Evolutionary conservation across 2,888 invertebrate genomes (phyloP), one percentile per base, ranked within the genome.

Genomic region (Epirrhoe tristata): DNA sequence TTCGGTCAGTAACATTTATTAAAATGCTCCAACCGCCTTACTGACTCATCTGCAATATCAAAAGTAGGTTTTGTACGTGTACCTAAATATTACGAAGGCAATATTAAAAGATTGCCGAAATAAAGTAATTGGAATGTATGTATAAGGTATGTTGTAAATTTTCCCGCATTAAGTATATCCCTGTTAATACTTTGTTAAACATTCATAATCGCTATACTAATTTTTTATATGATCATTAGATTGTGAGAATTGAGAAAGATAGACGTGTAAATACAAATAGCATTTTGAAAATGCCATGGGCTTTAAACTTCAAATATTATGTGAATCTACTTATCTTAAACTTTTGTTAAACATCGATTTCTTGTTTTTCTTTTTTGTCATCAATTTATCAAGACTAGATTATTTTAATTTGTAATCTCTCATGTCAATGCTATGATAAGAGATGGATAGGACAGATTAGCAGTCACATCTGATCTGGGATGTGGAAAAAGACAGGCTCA

Each of bases 61-160:
- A 10, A 14, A 14, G 46, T 46, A 46, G n/a, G 46, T 14, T 5
- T 14, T 10, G 46, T 14, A 48, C 16, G 48, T 16, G 48, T 48
- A 6, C 6, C 5, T 46, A 48, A 48, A 16, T 6, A 48, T 48
- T 48, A 16, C 16, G 14, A 48, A 14, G 31, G 56, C 51, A 56
- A 43, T 65, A 46, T 6, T 0, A 54, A 46, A 10, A 36, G 4
- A 57, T 57, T 60, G 56, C 14, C 57, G 36, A 66, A 57, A 62
- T 58, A 62, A 66, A 62, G 58, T 34, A 66, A 36, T 61, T 39
- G 5, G n/a, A 54, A 59, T 53, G 12, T 54, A 24, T 57, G 57
- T 43, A n/a, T n/a, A n/a, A n/a, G 50, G 57, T 52, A 39, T 12
- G 57, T 58, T 57, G 57, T 70, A 64, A 70, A 67, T 58, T 46